These are phyloP conservation scores for Mus pahari DNA, from an alignment of 2,113 vertebrate genomes.

Conservation along the genomic window DNA sequence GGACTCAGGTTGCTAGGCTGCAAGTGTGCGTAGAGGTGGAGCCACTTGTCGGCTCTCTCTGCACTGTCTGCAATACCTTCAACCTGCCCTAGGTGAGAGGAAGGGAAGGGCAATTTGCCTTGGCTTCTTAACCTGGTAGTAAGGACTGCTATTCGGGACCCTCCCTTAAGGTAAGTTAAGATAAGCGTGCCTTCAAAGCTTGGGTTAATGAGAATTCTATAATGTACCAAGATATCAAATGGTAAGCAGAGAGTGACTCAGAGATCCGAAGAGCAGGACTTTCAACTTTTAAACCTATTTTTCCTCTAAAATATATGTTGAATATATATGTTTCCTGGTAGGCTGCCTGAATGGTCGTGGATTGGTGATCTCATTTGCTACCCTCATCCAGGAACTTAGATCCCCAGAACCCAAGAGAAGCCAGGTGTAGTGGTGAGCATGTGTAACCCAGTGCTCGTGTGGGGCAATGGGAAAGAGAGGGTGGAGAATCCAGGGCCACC, in stretches of 20 bases:
- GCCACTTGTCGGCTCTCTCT: background rate
- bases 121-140: background rate
- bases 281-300: slow-evolving; percentile 32
- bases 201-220: slow-evolving; percentile 36
- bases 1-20: background rate
- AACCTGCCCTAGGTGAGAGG: background rate
- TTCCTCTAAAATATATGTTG: background rate
- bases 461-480: background rate
- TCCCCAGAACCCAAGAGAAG: background rate
- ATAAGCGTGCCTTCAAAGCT: background rate
- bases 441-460: background rate
- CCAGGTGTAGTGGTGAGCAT: background rate
- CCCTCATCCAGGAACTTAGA: background rate
- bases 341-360: background rate
- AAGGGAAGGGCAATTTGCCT: background rate
- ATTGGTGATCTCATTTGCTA: background rate
- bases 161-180: background rate
- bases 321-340: background rate
- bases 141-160: background rate
- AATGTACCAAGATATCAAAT: slow-evolving; percentile 28
- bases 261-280: slow-evolving; percentile 35
- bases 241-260: slow-evolving; percentile 1
- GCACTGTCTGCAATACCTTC: background rate
- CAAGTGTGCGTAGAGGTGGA: background rate
- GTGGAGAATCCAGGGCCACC: background rate